A percentile compares a stretch with the other conserved stretches of the same genome.
Conservation (phyloP, 2,888 invertebrate genomes). For the Campoplex capitator region DNA sequence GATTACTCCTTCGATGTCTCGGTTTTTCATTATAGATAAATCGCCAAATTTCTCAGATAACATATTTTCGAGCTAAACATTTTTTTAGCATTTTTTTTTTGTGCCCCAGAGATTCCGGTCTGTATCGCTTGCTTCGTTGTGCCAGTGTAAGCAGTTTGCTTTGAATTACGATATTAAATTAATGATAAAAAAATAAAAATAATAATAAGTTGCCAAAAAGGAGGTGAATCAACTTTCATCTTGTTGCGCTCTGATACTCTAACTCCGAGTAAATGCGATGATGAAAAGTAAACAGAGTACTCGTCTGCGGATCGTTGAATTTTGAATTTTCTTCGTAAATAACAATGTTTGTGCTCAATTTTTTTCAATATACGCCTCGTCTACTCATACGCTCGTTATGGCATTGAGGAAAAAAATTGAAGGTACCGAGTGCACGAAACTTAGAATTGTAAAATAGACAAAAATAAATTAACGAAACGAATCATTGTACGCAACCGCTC, state of each 20-base stretch:
- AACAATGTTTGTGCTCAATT: not conserved
- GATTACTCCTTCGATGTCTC: not conserved
- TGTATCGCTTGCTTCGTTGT: not conserved
- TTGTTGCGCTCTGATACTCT: constrained; percentile 5
- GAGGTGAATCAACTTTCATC: constrained; percentile 29
- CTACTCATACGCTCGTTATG: not conserved
- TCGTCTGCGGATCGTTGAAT: not conserved
- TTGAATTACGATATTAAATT: not conserved
- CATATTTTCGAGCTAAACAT: not conserved
- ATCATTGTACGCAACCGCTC: constrained; percentile 21
- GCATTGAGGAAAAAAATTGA: not conserved
- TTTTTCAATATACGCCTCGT: not conserved
- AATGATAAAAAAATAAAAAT: constrained; percentile 4
- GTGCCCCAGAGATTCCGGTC: not conserved
- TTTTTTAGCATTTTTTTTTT: not conserved
- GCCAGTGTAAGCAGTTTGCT: not conserved
- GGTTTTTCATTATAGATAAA: not conserved
- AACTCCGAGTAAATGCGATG: not conserved
- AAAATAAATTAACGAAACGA: constrained; percentile 39
- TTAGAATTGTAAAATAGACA: not conserved
- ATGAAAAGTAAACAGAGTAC: not conserved
- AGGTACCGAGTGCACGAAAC: not conserved
- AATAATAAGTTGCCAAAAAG: not conserved
- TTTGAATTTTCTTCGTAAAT: not conserved
- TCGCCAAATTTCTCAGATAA: no score